A percentile compares a stretch with the other conserved stretches of the same genome.
Evolutionary conservation across 2,797 vertebrate genomes (phyloP).

Genomic region (Myiotriccus ornatus): DNA sequence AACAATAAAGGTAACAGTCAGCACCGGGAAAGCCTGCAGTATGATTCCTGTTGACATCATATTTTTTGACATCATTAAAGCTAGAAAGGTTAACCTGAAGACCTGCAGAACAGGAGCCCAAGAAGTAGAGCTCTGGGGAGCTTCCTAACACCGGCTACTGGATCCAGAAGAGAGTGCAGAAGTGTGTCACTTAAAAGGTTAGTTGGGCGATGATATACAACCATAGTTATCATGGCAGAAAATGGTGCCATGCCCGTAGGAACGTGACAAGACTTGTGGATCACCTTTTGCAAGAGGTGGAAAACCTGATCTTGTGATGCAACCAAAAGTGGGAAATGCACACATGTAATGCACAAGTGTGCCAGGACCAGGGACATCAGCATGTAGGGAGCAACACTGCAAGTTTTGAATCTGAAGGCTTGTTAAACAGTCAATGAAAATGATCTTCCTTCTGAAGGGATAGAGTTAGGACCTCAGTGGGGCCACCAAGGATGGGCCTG

Average conservation of each 20-base stretch:
- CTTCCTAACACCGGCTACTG: neutral
- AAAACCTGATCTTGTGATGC: neutral
- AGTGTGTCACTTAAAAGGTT: neutral
- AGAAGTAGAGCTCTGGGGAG: neutral
- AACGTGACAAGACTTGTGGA: neutral
- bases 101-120: neutral
- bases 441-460: neutral
- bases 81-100: conserved; percentile 17
- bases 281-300: neutral
- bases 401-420: neutral
- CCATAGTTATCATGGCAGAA: neutral
- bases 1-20: conserved; percentile 28
- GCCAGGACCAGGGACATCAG: neutral
- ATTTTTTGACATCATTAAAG: conserved; percentile 12
- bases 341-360: neutral
- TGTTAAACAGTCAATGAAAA: neutral
- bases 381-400: neutral
- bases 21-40: neutral
- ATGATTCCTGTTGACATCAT: conserved; percentile 14
- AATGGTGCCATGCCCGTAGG: neutral
- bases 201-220: neutral
- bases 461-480: neutral
- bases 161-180: neutral
- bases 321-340: neutral
- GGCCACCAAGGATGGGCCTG: neutral